Conservation (phyloP, 2,113 vertebrate species). For the Atlantisia rogersi region DNA sequence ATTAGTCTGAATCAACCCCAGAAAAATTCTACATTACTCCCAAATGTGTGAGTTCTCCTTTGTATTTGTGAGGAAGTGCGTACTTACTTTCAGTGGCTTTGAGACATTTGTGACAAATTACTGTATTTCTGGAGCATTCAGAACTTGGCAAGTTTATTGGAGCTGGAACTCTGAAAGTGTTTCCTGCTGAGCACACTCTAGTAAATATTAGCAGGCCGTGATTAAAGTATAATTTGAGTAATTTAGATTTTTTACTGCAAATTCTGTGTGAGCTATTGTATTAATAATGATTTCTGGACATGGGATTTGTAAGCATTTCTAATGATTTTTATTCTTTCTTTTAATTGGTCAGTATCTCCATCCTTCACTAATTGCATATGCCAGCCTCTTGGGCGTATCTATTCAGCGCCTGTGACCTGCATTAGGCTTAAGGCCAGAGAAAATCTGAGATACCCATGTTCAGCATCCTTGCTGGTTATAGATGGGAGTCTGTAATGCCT, state of each 20-base stretch:
- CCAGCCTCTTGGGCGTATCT: neutral
- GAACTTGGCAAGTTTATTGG: neutral
- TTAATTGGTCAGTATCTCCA: neutral
- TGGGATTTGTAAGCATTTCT: neutral
- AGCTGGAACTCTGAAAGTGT: neutral
- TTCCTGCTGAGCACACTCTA: neutral
- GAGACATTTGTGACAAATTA: neutral
- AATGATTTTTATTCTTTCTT: neutral
- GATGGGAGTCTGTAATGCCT: neutral
- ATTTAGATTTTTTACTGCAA: neutral
- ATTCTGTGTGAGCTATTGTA: neutral
- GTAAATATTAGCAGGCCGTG: neutral
- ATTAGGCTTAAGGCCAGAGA: neutral
- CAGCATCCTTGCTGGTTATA: neutral
- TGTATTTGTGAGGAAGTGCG: accelerated
- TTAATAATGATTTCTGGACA: neutral
- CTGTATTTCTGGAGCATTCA: neutral
- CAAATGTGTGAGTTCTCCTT: neutral
- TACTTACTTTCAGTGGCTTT: neutral
- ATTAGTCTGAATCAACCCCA: neutral
- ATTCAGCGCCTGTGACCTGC: neutral
- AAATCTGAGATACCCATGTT: neutral
- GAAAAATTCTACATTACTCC: neutral
- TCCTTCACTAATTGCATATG: neutral
- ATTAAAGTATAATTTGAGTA: neutral